Evolutionary conservation across 35 echinoderm and acorn worm genomes (phyloP).

Genomic region (Anneissia japonica): DNA sequence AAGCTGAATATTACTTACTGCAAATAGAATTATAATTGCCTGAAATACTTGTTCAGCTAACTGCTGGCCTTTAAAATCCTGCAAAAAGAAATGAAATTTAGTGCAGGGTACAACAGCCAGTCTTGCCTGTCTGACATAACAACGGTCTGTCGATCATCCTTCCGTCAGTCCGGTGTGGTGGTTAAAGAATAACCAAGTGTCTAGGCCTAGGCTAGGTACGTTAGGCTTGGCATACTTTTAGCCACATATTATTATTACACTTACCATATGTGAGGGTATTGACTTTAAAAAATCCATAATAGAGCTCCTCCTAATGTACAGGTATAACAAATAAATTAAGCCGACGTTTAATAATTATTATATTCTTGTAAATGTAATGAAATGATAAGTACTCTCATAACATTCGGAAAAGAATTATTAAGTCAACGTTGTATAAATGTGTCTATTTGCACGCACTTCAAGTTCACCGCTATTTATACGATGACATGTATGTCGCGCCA

Average conservation of each 20-base stretch:
- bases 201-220: not conserved
- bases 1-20: conserved; percentile 55
- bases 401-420: too few species aligned
- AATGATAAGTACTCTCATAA: too few species aligned
- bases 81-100: conserved; percentile 18
- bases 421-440: too few species aligned
- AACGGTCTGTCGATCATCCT: not conserved
- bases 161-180: not conserved
- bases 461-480: too few species aligned
- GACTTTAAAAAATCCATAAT: not conserved
- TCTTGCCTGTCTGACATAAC: not conserved
- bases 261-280: conserved; percentile 3
- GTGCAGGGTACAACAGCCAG: not conserved
- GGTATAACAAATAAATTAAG: too few species aligned
- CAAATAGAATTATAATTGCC: conserved; percentile 91
- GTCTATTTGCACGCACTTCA: too few species aligned
- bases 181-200: not conserved
- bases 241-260: not conserved
- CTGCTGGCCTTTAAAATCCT: conserved; percentile 95
- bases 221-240: not conserved
- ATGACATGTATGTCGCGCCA: too few species aligned
- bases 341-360: too few species aligned
- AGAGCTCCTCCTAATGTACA: not conserved
- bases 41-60: conserved; percentile 97
- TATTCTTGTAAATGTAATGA: too few species aligned